Base-by-base conservation (phyloP, 2,888 invertebrate genomes). In the Oegoconia quadripuncta region DNA sequence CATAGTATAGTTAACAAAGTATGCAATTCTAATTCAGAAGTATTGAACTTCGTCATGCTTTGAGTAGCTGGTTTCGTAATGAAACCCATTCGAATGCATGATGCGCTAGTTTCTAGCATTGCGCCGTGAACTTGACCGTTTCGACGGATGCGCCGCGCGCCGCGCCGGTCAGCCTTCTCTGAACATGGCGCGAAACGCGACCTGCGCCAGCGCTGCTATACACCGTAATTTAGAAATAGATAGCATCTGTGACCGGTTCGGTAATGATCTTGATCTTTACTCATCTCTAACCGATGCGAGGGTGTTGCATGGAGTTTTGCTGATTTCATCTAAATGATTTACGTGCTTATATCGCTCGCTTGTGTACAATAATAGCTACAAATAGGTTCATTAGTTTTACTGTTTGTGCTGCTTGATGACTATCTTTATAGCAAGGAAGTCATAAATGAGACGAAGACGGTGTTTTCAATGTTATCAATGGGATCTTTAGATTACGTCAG, bases 71-170 rank as follows among this genome's bases (percentile, higher is more conserved):
- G 41, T 44, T 42, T 38, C 28, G 16, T 22, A 32, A 22, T 22
- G 6, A 4, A 14, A 22, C 14, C n/a, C 12, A 22, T 32, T 22
- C 29, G 22, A 20, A 12, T 35, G 9, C 7, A 30, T 20, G 32
- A 17, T 50, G 39, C 46, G 48, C 34, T 27, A 12, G 12, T 27
- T 12, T 13, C 3, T 27, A 44, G 37, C 34, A 48, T 37, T 36
- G 55, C 62, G 60, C 79, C 80, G 62, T 83, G 83, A 83, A 79
- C 83, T 83, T 83, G 83, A 81, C 83, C 82, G 78, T 57, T 64
- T 56, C 58, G 47, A 52, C 62, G 68, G 78, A 79, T 79, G 79
- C 73, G 74, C 63, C 52, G n/a, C n/a, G n/a, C 55, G 60, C 69
- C n/a, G 59, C 27, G 14, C 55, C 73, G 68, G 70, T 66, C 75